A percentile compares a stretch with the other conserved stretches of the same genome.
phyloP scores from a whole-genome alignment of 2,113 vertebrate genomes.

The Peromyscus maniculatus region DNA sequence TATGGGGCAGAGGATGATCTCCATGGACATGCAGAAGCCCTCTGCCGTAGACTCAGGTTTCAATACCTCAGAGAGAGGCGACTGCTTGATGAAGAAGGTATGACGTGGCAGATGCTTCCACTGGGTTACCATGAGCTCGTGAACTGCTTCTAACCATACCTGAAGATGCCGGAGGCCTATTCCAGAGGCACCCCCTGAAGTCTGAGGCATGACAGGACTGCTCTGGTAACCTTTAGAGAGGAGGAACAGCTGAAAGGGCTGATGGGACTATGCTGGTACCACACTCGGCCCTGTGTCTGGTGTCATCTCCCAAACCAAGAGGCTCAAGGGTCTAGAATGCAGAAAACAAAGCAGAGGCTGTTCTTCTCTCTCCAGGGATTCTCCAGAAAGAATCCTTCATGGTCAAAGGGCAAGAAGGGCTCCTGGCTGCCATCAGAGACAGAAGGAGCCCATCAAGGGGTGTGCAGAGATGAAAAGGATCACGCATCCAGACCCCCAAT shows the following conservation, averaged over 20 bases:
- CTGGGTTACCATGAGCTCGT: not conserved
- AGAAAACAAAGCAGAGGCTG: not conserved
- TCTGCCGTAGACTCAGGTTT: not conserved
- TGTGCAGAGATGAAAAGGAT: not conserved
- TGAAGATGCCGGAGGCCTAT: not conserved
- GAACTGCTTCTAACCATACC: not conserved
- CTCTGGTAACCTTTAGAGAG: not conserved
- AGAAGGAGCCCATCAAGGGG: not conserved
- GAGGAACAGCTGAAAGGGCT: not conserved
- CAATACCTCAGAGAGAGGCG: not conserved
- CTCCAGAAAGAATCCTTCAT: not conserved
- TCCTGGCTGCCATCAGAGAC: not conserved
- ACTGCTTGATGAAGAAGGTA: not conserved
- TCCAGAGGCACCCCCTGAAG: too few relatives aligned
- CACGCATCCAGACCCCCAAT: not conserved
- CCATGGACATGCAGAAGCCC: not conserved
- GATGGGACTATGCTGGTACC: too few relatives aligned
- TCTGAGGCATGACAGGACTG: fast-evolving
- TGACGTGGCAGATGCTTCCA: not conserved
- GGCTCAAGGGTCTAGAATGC: not conserved
- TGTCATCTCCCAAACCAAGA: not conserved
- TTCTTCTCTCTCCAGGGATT: not conserved
- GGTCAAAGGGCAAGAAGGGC: not conserved
- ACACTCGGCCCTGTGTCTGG: not conserved
- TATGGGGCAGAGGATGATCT: not conserved